Percentiles rank a stretch among this genome's conserved stretches.
Evolutionary conservation across 35 echinoderm and acorn worm genomes (phyloP).

Genomic region (Apostichopus californicus): DNA sequence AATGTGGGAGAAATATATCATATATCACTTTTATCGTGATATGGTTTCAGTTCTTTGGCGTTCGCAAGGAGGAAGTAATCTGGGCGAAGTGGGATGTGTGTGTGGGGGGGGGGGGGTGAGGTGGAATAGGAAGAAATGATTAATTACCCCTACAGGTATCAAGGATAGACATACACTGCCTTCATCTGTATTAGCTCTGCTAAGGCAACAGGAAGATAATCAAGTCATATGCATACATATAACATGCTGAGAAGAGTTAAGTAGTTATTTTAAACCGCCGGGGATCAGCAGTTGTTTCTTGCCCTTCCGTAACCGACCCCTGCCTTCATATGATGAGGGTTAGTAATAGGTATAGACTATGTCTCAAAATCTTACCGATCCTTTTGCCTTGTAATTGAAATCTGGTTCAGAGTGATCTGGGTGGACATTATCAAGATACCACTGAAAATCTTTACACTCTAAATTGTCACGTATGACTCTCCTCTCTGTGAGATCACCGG

Average conservation of each 20-base stretch:
- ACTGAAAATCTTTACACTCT: slow-evolving; percentile 64
- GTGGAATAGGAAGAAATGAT: too few species aligned
- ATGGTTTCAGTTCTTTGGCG: too few species aligned
- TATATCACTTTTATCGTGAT: too few species aligned
- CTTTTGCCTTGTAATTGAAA: slow-evolving; percentile 57
- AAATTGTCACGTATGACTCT: slow-evolving; percentile 39
- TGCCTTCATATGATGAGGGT: background rate
- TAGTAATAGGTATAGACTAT: background rate
- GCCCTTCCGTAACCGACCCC: too few species aligned
- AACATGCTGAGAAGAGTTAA: background rate
- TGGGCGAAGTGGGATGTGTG: too few species aligned
- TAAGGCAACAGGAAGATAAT: too few species aligned
- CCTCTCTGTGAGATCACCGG: slow-evolving; percentile 57
- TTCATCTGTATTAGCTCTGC: too few species aligned
- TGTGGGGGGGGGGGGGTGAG: too few species aligned
- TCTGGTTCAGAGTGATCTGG: slow-evolving; percentile 67
- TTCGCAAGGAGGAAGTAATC: too few species aligned
- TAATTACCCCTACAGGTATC: too few species aligned
- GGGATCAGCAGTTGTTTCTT: background rate
- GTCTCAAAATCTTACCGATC: slow-evolving; percentile 52
- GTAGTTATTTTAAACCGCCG: background rate
- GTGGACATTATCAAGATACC: slow-evolving; percentile 75
- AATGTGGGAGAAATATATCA: too few species aligned
- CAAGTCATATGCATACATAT: background rate
- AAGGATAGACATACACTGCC: too few species aligned